Evolutionary conservation across 2,113 vertebrate species (phyloP), one percentile per base, ranked within the genome.

Genomic region (Alces alces): DNA sequence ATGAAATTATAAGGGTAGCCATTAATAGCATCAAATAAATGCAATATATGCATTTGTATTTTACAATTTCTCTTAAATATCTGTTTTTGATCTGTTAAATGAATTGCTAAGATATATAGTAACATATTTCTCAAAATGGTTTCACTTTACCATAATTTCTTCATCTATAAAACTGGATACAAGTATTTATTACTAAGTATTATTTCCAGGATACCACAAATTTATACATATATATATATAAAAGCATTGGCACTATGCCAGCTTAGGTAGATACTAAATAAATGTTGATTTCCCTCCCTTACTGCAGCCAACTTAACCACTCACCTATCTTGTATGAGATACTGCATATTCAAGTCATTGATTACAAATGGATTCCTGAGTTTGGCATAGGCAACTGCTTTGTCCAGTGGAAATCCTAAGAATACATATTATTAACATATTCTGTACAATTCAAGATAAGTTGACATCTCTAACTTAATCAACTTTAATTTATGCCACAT

Each of bases 331-430:
- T 99, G 99, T 98, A 99, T 99, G 83, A 98, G 99, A 99, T 99
- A 99, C 97, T 99, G 99, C 98, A 99, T 99, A 98, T 99, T 99
- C 98, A 99, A 99, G 98, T 99, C 99, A 98, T 99, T 99, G 98
- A 99, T 99, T 97, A 99, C 99, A 98, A 99, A 99, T 6, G 99
- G 99, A 97, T 99, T 99, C 99, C 99, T 99, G 98, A 99, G 99
- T 99, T 99, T 99, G 97, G 99, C 99, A 98, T 99, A 99, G 89
- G 99, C 99, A 98, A 99, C 99, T 83, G 99, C 99, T 99, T 99
- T 99, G 98, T 99, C 99, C 99, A 99, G 98, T 91, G 99, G 99
- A 99, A 99, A 99, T 93, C 99, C 99, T 99, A 97, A 93, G 96
- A 98, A 98, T 95, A 98, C 84, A 99, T 95, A 97, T 98, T 82